Conservation (phyloP, 2,888 invertebrate species). For the Stenolophus ochropezus region DNA sequence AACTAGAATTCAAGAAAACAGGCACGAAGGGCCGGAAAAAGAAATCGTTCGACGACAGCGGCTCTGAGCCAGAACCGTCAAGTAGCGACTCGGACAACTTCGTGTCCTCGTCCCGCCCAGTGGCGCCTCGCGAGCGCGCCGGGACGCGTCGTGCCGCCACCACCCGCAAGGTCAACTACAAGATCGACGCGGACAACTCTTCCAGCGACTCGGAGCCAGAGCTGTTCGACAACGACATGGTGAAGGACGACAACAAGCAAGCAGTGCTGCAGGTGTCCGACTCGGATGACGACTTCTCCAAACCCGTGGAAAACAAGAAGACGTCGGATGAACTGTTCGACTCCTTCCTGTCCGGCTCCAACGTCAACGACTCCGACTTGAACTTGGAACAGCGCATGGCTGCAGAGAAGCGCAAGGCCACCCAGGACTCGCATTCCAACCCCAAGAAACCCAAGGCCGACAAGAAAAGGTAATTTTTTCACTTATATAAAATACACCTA, state of each 20-base stretch:
- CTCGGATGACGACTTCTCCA: slow-evolving; percentile 56
- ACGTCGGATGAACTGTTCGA: slow-evolving; percentile 53
- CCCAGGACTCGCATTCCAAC: not conserved
- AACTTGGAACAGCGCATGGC: slow-evolving; percentile 41
- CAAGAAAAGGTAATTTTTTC: slow-evolving; percentile 49
- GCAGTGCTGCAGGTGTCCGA: slow-evolving; percentile 58
- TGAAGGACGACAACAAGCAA: slow-evolving; percentile 67
- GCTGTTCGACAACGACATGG: slow-evolving; percentile 52
- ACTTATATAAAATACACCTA: not conserved
- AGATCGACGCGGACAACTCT: slow-evolving; percentile 65
- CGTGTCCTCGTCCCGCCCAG: not conserved
- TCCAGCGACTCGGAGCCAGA: slow-evolving; percentile 49
- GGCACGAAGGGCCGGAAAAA: slow-evolving; percentile 71
- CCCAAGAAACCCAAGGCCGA: slow-evolving; percentile 37
- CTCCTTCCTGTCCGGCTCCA: slow-evolving; percentile 39
- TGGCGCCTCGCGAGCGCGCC: slow-evolving; percentile 68
- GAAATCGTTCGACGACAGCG: slow-evolving; percentile 51
- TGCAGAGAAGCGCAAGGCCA: slow-evolving; percentile 41
- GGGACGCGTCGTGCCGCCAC: slow-evolving; percentile 74
- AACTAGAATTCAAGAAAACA: slow-evolving; percentile 80
- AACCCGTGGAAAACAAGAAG: slow-evolving; percentile 31
- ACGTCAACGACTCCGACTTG: slow-evolving; percentile 44
- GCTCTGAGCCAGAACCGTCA: slow-evolving; percentile 67
- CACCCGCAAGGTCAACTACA: slow-evolving; percentile 65
- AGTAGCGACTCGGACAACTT: slow-evolving; percentile 11